Evolutionary conservation across 2,797 vertebrate genomes (phyloP).

Genomic region (Hozukius guyotensis): DNA sequence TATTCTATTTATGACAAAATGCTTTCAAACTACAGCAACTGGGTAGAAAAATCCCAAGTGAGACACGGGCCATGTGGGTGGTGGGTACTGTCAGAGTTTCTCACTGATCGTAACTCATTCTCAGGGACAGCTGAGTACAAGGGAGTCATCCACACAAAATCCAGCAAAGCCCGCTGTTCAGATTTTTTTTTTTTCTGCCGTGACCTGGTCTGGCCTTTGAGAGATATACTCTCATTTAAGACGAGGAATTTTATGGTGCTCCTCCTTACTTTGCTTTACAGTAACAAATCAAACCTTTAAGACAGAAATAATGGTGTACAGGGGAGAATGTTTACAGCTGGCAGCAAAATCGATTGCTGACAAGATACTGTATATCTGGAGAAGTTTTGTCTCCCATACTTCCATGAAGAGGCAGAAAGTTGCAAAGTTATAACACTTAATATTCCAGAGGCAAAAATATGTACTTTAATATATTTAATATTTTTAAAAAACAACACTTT

Average conservation of each 20-base stretch:
- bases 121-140: conserved; percentile 74
- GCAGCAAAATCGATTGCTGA: conserved; percentile 20
- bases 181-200: neutral
- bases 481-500: neutral
- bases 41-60: neutral
- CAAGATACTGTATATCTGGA: neutral
- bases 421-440: neutral
- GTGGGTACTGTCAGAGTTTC: conserved; percentile 48
- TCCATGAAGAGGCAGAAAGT: neutral
- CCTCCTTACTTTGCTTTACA: conserved; percentile 34
- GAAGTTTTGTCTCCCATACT: neutral
- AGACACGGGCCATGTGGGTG: conserved; percentile 53
- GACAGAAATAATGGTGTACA: conserved; percentile 27
- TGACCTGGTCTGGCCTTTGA: conserved; percentile 72
- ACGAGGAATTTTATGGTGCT: conserved; percentile 25
- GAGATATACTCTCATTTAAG: conserved; percentile 36
- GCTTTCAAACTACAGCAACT: conserved; percentile 6
- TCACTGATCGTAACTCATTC: conserved; percentile 69
- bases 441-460: neutral
- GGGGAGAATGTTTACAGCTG: conserved; percentile 30
- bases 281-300: conserved; percentile 52
- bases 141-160: conserved; percentile 73
- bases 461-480: neutral
- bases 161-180: conserved; percentile 58
- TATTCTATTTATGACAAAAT: neutral